phyloP scores from a whole-genome alignment of 2,797 vertebrate genomes.

The Esox lucius region DNA sequence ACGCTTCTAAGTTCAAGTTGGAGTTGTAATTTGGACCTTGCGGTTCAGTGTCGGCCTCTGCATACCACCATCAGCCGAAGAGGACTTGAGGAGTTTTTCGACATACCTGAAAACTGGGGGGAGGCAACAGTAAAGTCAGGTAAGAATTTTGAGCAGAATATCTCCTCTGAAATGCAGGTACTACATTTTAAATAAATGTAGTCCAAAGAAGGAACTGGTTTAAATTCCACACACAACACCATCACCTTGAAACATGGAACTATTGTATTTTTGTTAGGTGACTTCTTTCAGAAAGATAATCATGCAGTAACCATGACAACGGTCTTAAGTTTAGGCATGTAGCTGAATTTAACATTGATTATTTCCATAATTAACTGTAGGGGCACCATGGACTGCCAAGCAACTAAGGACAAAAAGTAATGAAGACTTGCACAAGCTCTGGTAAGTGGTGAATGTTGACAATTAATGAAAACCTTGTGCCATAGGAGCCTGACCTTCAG shows the following conservation, averaged over 20 bases:
- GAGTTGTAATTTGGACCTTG: slow-evolving; percentile 22
- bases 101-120: slow-evolving; percentile 90
- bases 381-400: slow-evolving; percentile 88
- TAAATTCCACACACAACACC: too few relatives aligned
- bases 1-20: slow-evolving; percentile 23
- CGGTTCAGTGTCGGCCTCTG: slow-evolving; percentile 65
- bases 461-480: neutral
- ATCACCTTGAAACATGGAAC: too few relatives aligned
- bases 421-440: slow-evolving; percentile 96
- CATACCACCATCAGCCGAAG: slow-evolving; percentile 77
- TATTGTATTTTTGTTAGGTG: too few relatives aligned
- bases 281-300: too few relatives aligned
- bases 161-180: neutral
- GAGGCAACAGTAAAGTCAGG: slow-evolving; percentile 88
- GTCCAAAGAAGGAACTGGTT: neutral
- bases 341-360: neutral
- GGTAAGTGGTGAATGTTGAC: slow-evolving; percentile 71
- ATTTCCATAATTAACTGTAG: slow-evolving; percentile 63
- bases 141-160: slow-evolving; percentile 52
- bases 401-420: slow-evolving; percentile 90
- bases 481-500: neutral
- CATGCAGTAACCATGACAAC: too few relatives aligned
- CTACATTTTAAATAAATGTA: neutral
- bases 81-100: slow-evolving; percentile 93
- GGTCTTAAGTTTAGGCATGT: neutral